A percentile compares a stretch with the other conserved stretches of the same genome.
Evolutionary conservation across 2,797 vertebrate species (phyloP).

Genomic region (Neosilurus hyrtlii): DNA sequence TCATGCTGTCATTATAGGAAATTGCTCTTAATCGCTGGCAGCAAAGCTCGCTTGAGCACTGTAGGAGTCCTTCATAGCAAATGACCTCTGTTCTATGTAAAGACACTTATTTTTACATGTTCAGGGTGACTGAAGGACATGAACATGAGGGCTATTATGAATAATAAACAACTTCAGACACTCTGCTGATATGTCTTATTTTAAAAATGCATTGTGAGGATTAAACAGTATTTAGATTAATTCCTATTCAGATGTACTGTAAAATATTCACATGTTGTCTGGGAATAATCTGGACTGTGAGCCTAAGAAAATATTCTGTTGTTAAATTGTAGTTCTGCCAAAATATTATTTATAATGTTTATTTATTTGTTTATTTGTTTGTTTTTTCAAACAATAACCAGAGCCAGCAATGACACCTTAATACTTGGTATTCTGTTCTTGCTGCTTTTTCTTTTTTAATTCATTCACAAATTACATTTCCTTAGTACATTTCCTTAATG

Average conservation of each 20-base stretch:
- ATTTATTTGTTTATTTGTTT: too few relatives aligned
- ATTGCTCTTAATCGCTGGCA: slow-evolving; percentile 28
- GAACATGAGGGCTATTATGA: slow-evolving; percentile 14
- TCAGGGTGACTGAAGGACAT: slow-evolving; percentile 16
- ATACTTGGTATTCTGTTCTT: slow-evolving; percentile 1
- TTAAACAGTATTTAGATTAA: slow-evolving; percentile 24
- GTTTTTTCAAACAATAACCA: background rate
- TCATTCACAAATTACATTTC: slow-evolving; percentile 9
- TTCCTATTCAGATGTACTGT: slow-evolving; percentile 16
- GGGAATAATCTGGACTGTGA: background rate
- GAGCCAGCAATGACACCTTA: background rate
- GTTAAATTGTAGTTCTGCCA: background rate
- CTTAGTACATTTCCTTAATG: slow-evolving; percentile 25
- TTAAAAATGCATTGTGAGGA: slow-evolving; percentile 19
- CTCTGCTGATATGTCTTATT: slow-evolving; percentile 10
- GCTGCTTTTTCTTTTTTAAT: background rate
- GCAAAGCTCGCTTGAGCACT: slow-evolving; percentile 17
- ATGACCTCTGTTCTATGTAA: slow-evolving; percentile 9
- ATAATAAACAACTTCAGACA: slow-evolving; percentile 31
- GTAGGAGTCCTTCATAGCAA: slow-evolving; percentile 17
- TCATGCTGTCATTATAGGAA: slow-evolving; percentile 39
- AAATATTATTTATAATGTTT: background rate
- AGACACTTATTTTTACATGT: slow-evolving; percentile 36
- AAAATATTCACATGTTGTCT: background rate
- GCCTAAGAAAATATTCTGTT: background rate